Conservation (phyloP, 1,140 invertebrate genomes). For the Matsumurasca onukii region DNA sequence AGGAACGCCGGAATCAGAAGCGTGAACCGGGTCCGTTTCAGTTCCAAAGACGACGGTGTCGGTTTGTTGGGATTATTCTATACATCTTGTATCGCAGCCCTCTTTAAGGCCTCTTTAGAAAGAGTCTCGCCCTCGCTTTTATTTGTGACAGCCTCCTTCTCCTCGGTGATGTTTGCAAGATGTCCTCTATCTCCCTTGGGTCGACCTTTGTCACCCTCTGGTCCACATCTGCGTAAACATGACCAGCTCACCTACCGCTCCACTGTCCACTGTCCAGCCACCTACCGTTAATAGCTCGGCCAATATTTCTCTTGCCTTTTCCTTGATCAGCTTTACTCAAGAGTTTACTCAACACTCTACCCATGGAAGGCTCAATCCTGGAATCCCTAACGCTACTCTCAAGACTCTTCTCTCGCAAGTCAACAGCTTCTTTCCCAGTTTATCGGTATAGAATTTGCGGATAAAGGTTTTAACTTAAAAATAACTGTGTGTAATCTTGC, state of each 20-base stretch:
- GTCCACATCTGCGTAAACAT: constrained; percentile 21
- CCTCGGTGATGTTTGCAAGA: constrained; percentile 4
- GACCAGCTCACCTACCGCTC: neutral
- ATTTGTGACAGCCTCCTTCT: neutral
- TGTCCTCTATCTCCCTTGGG: constrained; percentile 1
- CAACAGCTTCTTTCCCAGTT: too few species aligned
- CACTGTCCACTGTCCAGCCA: neutral
- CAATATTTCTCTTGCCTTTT: constrained; percentile 20
- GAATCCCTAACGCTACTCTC: too few species aligned
- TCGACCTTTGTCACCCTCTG: too few species aligned
- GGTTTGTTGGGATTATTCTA: constrained; percentile 5
- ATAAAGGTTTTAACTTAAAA: too few species aligned
- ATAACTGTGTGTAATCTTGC: too few species aligned
- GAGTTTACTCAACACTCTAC: too few species aligned
- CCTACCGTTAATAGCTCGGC: constrained; percentile 7
- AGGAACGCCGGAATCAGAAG: constrained; percentile 14
- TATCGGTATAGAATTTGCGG: too few species aligned
- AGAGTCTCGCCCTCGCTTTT: neutral
- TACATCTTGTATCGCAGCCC: constrained; percentile 18
- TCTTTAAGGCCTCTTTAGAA: constrained; percentile 27
- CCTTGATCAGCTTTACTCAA: too few species aligned
- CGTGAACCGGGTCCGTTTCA: constrained; percentile 15
- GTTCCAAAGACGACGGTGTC: neutral
- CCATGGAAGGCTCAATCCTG: too few species aligned
- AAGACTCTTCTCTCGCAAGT: too few species aligned